Evolutionary conservation across 2,113 vertebrate species (phyloP).

Genomic region (Gracilinanus agilis): DNA sequence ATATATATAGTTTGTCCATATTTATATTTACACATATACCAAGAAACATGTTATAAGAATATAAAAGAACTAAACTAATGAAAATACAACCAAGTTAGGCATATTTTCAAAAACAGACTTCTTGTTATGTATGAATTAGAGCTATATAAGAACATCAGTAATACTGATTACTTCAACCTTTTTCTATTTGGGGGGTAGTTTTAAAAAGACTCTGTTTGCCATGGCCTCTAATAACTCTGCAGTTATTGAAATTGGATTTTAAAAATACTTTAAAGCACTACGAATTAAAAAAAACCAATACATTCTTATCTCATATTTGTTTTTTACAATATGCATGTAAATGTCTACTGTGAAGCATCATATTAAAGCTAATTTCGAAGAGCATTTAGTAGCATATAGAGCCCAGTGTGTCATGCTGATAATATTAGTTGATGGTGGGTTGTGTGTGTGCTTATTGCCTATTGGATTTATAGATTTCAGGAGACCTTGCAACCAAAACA

Average conservation of each 20-base stretch:
- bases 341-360: slow-evolving; percentile 21
- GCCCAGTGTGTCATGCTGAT: background rate
- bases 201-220: slow-evolving; percentile 5
- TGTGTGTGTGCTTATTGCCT: slow-evolving; percentile 17
- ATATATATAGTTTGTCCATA: background rate
- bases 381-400: slow-evolving; percentile 10
- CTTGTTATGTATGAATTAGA: background rate
- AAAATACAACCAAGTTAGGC: background rate
- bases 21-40: background rate
- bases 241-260: slow-evolving; percentile 36
- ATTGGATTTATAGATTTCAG: slow-evolving; percentile 66
- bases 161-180: background rate
- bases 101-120: slow-evolving; percentile 30
- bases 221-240: slow-evolving; percentile 14
- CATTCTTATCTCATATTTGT: background rate
- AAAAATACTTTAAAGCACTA: slow-evolving; percentile 15
- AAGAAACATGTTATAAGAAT: background rate
- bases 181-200: background rate
- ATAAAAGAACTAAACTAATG: background rate
- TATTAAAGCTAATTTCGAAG: slow-evolving; percentile 14
- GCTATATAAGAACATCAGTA: background rate
- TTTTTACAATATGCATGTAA: slow-evolving; percentile 21
- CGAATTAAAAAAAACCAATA: slow-evolving; percentile 26
- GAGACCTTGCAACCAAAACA: slow-evolving; percentile 63
- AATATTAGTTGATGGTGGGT: slow-evolving; percentile 17